Conservation (phyloP, 2,113 vertebrate genomes). For the Neodontobutis hainanensis region DNA sequence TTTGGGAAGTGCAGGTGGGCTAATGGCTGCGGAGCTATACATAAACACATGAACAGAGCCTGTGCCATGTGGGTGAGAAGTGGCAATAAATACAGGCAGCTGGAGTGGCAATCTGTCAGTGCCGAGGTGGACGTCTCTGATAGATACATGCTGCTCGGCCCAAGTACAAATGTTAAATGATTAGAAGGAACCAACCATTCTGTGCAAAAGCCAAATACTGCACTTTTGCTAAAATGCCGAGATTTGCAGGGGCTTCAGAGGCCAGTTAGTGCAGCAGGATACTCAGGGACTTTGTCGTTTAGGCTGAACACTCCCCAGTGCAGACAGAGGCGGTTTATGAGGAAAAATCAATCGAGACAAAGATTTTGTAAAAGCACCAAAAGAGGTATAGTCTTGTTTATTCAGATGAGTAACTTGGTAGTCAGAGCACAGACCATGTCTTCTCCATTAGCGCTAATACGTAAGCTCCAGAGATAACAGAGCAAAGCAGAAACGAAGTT, state of each 20-base stretch:
- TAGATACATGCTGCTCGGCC: constrained; percentile 29
- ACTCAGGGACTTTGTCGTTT: constrained; percentile 2
- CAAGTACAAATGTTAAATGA: constrained; percentile 58
- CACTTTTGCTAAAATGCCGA: constrained; percentile 49
- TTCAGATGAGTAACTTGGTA: constrained; percentile 41
- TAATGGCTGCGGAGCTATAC: constrained; percentile 18
- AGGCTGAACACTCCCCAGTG: constrained; percentile 12
- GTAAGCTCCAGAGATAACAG: constrained; percentile 18
- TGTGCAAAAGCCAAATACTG: constrained; percentile 30
- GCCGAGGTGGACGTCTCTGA: constrained; percentile 33
- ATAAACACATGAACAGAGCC: constrained; percentile 35
- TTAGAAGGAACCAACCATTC: constrained; percentile 33
- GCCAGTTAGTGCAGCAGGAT: constrained; percentile 20
- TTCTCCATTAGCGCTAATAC: constrained; percentile 3
- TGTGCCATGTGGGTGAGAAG: constrained; percentile 52
- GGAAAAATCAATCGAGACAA: constrained; percentile 27
- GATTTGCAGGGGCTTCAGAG: constrained; percentile 30
- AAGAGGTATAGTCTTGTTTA: constrained; percentile 17
- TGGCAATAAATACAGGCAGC: constrained; percentile 49
- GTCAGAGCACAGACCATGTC: constrained; percentile 19
- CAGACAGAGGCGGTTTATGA: constrained; percentile 22
- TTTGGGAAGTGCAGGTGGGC: constrained; percentile 7
- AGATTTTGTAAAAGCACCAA: constrained; percentile 29
- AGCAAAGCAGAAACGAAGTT: constrained; percentile 18
- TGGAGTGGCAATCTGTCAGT: constrained; percentile 48